A percentile compares a stretch with the other conserved stretches of the same genome.
These are phyloP conservation scores for Ditylenchus dipsaci DNA, from an alignment of 1,140 invertebrate species.

Conservation along the genomic window DNA sequence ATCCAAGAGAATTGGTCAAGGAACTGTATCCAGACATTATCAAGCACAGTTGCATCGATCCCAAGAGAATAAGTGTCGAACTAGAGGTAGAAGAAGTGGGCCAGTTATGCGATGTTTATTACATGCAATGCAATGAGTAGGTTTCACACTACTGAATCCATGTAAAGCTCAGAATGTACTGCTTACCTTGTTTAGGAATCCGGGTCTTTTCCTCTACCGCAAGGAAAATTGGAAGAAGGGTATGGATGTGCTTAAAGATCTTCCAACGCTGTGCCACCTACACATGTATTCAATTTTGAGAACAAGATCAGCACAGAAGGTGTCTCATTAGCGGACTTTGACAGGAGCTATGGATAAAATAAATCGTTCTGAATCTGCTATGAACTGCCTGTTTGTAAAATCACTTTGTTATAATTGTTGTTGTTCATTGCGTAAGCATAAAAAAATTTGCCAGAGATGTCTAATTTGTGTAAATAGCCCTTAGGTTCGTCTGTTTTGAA, in stretches of 20 bases:
- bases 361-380: too few species aligned
- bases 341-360: not conserved
- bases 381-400: too few species aligned
- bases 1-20: not conserved
- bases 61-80: not conserved
- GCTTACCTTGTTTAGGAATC: not conserved
- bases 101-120: not conserved
- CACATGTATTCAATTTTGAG: not conserved
- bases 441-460: too few species aligned
- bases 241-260: conserved; percentile 8
- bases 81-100: not conserved
- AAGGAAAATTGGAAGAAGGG: not conserved
- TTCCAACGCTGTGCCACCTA: conserved; percentile 2
- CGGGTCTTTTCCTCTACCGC: conserved; percentile 1
- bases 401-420: too few species aligned
- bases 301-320: conserved; percentile 7
- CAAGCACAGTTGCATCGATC: not conserved
- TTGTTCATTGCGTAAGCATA: too few species aligned
- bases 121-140: conserved; percentile 1
- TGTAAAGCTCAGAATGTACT: not conserved
- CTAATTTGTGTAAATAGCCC: too few species aligned
- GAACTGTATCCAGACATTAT: not conserved
- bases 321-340: conserved; percentile 26
- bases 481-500: too few species aligned
- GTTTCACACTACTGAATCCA: not conserved